These are phyloP conservation scores for Nothocercus julius DNA, from an alignment of 2,113 vertebrate species.

Conservation along the genomic window DNA sequence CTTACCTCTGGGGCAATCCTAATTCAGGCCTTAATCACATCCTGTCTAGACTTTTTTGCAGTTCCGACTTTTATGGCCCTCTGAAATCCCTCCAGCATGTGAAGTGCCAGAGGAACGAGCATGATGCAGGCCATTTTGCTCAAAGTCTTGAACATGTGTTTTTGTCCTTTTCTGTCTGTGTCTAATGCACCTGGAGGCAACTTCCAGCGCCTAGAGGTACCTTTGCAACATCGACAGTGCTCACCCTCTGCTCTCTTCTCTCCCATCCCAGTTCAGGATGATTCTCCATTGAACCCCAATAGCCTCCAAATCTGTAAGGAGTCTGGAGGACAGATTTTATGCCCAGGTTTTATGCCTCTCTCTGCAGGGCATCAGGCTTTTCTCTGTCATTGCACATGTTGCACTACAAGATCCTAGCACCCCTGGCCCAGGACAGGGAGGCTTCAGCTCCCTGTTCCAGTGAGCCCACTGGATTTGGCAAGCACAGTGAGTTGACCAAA, in stretches of 20 bases:
- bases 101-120: neutral
- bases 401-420: neutral
- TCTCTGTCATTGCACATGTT: neutral
- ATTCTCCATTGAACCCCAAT: neutral
- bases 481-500: neutral
- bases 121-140: neutral
- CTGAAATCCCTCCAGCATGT: neutral
- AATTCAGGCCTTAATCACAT: constrained; percentile 75
- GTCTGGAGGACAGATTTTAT: neutral
- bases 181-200: neutral
- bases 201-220: neutral
- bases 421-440: neutral
- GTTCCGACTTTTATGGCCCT: neutral
- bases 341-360: neutral
- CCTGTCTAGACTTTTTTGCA: constrained; percentile 80
- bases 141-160: fast-evolving
- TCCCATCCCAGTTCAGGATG: neutral
- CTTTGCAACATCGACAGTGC: fast-evolving
- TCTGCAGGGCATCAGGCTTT: neutral
- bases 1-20: constrained; percentile 72
- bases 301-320: neutral
- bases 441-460: neutral
- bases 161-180: neutral
- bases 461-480: neutral
- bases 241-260: neutral